Evolutionary conservation across 2,888 invertebrate species (phyloP).

Genomic region (Pelosia muscerda): DNA sequence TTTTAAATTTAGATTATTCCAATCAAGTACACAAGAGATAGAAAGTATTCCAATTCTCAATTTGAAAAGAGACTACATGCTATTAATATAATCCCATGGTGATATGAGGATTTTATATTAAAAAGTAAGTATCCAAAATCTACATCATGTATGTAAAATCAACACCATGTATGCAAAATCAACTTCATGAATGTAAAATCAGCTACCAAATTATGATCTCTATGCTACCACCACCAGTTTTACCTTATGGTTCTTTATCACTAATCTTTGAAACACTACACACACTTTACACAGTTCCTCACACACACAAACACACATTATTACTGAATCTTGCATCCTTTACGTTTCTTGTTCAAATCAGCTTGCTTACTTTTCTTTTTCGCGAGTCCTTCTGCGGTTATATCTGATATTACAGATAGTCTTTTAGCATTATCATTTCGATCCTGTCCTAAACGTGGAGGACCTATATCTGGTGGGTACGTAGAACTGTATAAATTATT

Average conservation of each 20-base stretch:
- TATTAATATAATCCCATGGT: too few species aligned
- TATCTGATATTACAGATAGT: conserved; percentile 81
- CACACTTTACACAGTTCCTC: conserved; percentile 1
- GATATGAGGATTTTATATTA: too few species aligned
- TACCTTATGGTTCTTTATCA: conserved; percentile 10
- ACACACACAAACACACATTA: conserved; percentile 10
- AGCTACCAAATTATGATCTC: conserved; percentile 11
- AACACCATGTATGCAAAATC: conserved; percentile 5
- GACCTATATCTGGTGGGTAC: conserved; percentile 66
- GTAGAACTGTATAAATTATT: conserved; percentile 78
- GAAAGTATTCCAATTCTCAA: too few species aligned
- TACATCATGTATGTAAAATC: not conserved
- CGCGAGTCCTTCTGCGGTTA: conserved; percentile 78
- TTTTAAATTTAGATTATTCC: not conserved
- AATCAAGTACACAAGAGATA: not conserved
- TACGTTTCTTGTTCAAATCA: conserved; percentile 76
- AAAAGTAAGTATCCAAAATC: not conserved
- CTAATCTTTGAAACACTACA: conserved; percentile 19
- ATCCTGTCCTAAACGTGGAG: conserved; percentile 52
- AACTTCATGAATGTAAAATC: not conserved
- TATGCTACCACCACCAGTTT: conserved; percentile 3
- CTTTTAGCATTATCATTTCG: conserved; percentile 71
- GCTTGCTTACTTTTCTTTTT: conserved; percentile 80
- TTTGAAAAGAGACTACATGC: too few species aligned
- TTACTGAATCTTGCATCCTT: conserved; percentile 82